These are phyloP conservation scores for Saturnia pavonia DNA, from an alignment of 2,888 invertebrate genomes.

Conservation along the genomic window DNA sequence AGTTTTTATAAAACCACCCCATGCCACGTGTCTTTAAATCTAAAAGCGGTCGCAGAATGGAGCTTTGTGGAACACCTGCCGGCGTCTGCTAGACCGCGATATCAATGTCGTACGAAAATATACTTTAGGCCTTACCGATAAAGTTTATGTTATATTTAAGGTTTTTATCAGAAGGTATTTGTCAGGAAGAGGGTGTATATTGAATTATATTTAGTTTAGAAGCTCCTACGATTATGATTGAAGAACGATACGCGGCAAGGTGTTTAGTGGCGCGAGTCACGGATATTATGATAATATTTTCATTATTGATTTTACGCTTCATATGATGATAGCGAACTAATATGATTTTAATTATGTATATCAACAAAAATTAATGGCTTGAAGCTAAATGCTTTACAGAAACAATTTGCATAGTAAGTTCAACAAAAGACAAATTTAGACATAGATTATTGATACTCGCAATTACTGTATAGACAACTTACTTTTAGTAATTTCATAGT, in stretches of 20 bases:
- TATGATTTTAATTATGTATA: slow-evolving; percentile 9
- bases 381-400: neutral
- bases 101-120: neutral
- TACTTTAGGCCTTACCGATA: neutral
- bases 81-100: slow-evolving; percentile 16
- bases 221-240: slow-evolving; percentile 74
- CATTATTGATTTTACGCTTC: slow-evolving; percentile 27
- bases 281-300: slow-evolving; percentile 51
- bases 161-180: slow-evolving; percentile 56
- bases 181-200: slow-evolving; percentile 81
- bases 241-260: slow-evolving; percentile 77
- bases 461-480: neutral
- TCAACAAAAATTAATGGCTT: slow-evolving; percentile 1
- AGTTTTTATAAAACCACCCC: slow-evolving; percentile 34
- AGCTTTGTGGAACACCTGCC: slow-evolving; percentile 78
- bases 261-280: slow-evolving; percentile 56
- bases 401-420: neutral
- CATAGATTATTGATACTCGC: neutral
- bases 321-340: neutral
- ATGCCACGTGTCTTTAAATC: slow-evolving; percentile 77
- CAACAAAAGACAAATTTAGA: slow-evolving; percentile 3
- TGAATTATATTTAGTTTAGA: slow-evolving; percentile 78
- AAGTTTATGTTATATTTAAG: neutral
- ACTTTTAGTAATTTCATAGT: neutral
- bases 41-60: slow-evolving; percentile 66